Conservation (phyloP, 35 echinoderm and acorn worm genomes). For the Apostichopus parvimensis region DNA sequence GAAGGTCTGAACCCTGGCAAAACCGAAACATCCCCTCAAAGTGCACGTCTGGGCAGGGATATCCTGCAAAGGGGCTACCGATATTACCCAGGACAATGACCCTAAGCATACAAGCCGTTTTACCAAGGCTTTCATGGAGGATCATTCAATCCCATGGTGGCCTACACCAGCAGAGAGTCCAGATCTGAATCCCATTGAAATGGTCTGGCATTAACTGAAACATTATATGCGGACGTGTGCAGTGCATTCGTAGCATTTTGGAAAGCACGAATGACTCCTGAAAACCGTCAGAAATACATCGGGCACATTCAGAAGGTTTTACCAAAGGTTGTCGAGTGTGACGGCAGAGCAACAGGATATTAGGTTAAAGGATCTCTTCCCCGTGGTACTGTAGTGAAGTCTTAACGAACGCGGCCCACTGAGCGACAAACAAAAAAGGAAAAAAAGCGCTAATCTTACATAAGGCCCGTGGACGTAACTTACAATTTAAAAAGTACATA, state of each 20-base stretch:
- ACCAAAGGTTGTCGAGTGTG: neutral
- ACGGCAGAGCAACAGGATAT: constrained; percentile 20
- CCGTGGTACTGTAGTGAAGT: no score
- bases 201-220: neutral
- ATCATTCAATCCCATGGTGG: constrained; percentile 55
- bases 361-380: neutral
- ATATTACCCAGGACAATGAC: constrained; percentile 73
- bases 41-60: constrained; percentile 74
- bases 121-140: neutral
- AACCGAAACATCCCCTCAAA: constrained; percentile 64
- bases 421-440: no score
- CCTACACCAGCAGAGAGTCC: constrained; percentile 63
- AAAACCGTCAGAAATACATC: constrained; percentile 11
- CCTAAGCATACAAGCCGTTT: constrained; percentile 63
- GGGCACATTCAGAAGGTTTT: constrained; percentile 24
- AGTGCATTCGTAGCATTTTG: constrained; percentile 48
- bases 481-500: no score
- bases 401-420: no score
- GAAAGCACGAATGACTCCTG: constrained; percentile 46
- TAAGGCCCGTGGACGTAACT: no score
- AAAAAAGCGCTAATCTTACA: no score
- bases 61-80: constrained; percentile 44
- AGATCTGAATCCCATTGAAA: constrained; percentile 69
- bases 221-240: neutral
- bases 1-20: constrained; percentile 28